Base-by-base conservation (phyloP, 2,113 vertebrate species). In the Bagarius yarrelli region DNA sequence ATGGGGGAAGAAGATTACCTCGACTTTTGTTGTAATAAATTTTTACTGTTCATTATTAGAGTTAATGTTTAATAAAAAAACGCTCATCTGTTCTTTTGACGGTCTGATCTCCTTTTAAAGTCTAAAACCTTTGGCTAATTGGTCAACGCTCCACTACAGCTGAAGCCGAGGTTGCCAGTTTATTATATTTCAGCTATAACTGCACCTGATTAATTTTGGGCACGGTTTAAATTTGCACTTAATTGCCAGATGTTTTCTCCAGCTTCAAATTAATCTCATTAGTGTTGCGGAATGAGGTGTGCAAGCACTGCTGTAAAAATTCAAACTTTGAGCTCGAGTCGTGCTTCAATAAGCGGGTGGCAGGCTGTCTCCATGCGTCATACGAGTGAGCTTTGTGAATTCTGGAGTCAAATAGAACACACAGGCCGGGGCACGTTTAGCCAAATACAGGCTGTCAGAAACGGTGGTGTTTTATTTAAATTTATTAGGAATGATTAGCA, bases 231-330 rank as follows among this genome's bases (percentile, higher is more conserved):
- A 47, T 47, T 47, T 47, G 44, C 44, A 47, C 5, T 47, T 47
- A 8, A 47, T n/a, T 32, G n/a, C 71, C 40, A 78, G 83, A 78
- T 81, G 83, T 81, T 78, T 32, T 34, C 36, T 23, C 83, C 63
- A 67, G 44, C 19, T 19, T 52, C 47, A 66, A 53, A 84, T 74
- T 81, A 77, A 64, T 59, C 64, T 52, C 70, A 57, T 81, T 71
- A 73, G 57, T 34, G 34, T 14, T 32, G 55, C 23, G 18, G 25
- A n/a, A 34, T 15, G 16, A 70, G 27, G 13, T 19, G 40, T 34
- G 40, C 34, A 59, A 60, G 47, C 32, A n/a, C 9, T 19, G 8
- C 19, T 67, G 15, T 27, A 21, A 25, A 67, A 79, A 21, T 1
- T 66, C 60, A 64, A 21, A 34, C 12, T 66, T 47, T 32, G 16